Percentiles rank a stretch among this genome's conserved stretches.
These are phyloP conservation scores for Enteromius paludinosus DNA, from an alignment of 2,797 vertebrate species.

Conservation along the genomic window DNA sequence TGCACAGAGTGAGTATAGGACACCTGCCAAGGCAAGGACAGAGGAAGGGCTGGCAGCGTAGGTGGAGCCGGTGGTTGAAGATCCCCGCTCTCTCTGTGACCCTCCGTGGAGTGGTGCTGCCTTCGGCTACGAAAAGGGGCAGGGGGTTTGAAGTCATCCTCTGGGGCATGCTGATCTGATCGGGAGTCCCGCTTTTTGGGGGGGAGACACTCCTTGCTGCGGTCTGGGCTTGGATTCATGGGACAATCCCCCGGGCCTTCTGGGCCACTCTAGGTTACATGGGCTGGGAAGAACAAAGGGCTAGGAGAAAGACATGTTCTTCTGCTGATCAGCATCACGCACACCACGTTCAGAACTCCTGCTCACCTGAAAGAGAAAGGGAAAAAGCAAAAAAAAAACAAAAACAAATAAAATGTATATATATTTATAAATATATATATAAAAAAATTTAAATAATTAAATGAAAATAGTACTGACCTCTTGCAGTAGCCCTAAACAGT, in stretches of 20 bases:
- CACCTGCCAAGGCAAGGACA: constrained; percentile 76
- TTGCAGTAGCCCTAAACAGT: neutral
- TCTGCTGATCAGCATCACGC: constrained; percentile 80
- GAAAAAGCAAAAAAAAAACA: neutral
- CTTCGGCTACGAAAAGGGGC: constrained; percentile 75
- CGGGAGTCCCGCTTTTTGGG: constrained; percentile 85
- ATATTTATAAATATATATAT: neutral
- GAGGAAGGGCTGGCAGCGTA: constrained; percentile 66
- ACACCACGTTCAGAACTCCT: constrained; percentile 61
- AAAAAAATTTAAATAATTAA: neutral
- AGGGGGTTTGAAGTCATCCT: constrained; percentile 82
- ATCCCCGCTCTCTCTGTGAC: constrained; percentile 69
- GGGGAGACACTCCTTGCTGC: constrained; percentile 84
- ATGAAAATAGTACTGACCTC: constrained; percentile 23
- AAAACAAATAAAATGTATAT: neutral
- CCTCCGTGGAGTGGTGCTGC: constrained; percentile 66
- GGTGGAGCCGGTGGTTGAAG: constrained; percentile 67
- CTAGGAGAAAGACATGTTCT: constrained; percentile 70
- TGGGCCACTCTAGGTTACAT: constrained; percentile 82
- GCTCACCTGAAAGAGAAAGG: constrained; percentile 69
- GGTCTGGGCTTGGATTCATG: constrained; percentile 85
- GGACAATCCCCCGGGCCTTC: constrained; percentile 78
- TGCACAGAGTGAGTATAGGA: constrained; percentile 72
- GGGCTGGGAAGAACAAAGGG: constrained; percentile 79
- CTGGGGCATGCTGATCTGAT: constrained; percentile 69